phyloP scores from a whole-genome alignment of 2,113 vertebrate species.

The Myrmecophaga tridactyla region DNA sequence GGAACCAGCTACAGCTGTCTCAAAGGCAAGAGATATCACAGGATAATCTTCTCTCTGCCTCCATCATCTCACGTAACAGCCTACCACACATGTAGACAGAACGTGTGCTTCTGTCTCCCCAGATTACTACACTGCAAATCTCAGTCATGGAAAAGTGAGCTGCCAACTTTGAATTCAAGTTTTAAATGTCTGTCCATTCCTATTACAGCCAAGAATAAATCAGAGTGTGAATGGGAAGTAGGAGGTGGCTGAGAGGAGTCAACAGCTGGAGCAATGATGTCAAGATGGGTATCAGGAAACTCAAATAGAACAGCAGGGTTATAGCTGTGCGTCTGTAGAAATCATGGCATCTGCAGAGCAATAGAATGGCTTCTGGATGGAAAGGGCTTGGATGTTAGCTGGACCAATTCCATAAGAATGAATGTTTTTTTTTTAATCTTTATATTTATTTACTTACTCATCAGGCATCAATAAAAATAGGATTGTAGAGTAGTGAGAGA shows the following conservation, averaged over 20 bases:
- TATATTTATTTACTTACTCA: background rate
- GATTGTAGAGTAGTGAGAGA: background rate
- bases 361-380: background rate
- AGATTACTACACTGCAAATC: background rate
- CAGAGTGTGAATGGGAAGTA: slow-evolving; percentile 3
- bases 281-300: background rate
- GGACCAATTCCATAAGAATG: background rate
- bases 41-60: slow-evolving; percentile 34
- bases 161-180: slow-evolving; percentile 35
- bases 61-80: background rate
- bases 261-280: background rate
- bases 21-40: slow-evolving; percentile 59
- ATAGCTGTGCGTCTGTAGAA: background rate
- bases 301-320: background rate
- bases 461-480: background rate
- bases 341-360: background rate
- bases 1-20: slow-evolving; percentile 69
- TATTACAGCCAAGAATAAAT: slow-evolving; percentile 40
- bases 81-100: background rate
- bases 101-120: background rate
- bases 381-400: background rate
- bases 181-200: background rate
- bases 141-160: background rate
- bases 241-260: background rate
- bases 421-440: background rate